Base-by-base conservation (phyloP, 2,797 vertebrate species). In the Neosilurus mollespiculum region DNA sequence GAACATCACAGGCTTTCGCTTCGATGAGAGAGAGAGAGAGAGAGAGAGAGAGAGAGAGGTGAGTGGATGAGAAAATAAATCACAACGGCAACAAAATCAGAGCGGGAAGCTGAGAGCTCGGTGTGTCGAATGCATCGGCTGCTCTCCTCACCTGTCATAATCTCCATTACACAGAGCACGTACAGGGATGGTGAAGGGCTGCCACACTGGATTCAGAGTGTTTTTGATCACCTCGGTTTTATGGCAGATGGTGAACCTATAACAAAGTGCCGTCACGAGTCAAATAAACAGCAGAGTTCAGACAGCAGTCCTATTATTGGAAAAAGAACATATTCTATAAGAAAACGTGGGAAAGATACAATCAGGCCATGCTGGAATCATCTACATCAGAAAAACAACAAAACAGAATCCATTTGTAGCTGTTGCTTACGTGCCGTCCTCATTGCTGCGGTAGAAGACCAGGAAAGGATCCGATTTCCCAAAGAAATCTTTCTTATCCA, bases 161-260 rank as follows among this genome's bases (percentile, higher is more conserved):
- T 99, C 98, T 1, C 97, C 98, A 0, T 99, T 99, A 94, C 98
- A 99, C 85, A 99, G 94, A 0, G 97, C 96, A 9, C 98, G 93
- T 86, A 99, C 98, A 0, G 97, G 97, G 87, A 99, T 98, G 91
- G 96, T 97, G 94, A 99, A 99, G 26, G 97, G 91, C 92, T 98
- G 97, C 98, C 98, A 99, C 59, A 96, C 97, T 0, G 98, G 98
- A 88, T 99, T 99, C 91, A 99, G 91, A 0, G 97, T 99, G 91
- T 99, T 99, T 92, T 99, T 99, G 90, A 99, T 95, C 88, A 99
- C 97, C 88, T 99, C 98, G 0, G 98, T 99, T 94, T 98, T 99
- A 89, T 99, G 98, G 94, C 97, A 99, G 93, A 99, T 99, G 86
- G 98, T 99, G 92, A 99, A 99, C 93, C 97, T 98, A 92, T 61